These are phyloP conservation scores for Mesembrinibis cayennensis DNA, from an alignment of 2,113 vertebrate genomes.

Conservation along the genomic window DNA sequence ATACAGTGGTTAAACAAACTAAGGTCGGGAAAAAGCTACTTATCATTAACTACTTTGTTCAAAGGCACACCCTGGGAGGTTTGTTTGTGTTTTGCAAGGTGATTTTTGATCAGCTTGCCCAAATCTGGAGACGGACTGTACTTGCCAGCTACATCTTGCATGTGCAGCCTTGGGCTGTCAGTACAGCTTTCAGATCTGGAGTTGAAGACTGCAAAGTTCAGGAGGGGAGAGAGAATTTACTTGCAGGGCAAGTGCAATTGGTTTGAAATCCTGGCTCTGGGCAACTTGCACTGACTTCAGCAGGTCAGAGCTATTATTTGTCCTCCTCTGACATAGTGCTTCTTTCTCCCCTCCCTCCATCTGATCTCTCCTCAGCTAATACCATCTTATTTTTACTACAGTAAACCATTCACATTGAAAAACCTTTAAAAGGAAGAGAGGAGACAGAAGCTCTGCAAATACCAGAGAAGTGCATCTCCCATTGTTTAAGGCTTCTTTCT, in stretches of 20 bases:
- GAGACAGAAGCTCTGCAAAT: neutral
- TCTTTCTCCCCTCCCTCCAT: neutral
- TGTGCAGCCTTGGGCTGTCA: neutral
- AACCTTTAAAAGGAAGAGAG: neutral
- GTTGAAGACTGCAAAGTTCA: neutral
- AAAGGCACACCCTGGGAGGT: neutral
- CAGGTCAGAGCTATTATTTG: neutral
- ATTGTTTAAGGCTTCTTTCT: neutral
- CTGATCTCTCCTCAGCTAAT: neutral
- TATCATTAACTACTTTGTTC: neutral
- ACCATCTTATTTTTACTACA: neutral
- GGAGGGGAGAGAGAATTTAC: neutral
- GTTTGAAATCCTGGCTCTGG: neutral
- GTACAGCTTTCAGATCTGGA: neutral
- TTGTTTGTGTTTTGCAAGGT: conserved; percentile 10
- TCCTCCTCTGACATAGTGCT: neutral
- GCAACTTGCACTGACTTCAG: neutral
- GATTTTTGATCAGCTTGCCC: conserved; percentile 17
- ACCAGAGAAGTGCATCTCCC: neutral
- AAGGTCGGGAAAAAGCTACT: neutral
- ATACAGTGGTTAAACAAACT: conserved; percentile 40
- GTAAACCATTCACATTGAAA: neutral
- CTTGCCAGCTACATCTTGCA: neutral
- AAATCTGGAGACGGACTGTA: neutral
- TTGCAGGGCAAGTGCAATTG: neutral